Evolutionary conservation across 1,140 invertebrate species (phyloP).

Genomic region (Halictus rubicundus): DNA sequence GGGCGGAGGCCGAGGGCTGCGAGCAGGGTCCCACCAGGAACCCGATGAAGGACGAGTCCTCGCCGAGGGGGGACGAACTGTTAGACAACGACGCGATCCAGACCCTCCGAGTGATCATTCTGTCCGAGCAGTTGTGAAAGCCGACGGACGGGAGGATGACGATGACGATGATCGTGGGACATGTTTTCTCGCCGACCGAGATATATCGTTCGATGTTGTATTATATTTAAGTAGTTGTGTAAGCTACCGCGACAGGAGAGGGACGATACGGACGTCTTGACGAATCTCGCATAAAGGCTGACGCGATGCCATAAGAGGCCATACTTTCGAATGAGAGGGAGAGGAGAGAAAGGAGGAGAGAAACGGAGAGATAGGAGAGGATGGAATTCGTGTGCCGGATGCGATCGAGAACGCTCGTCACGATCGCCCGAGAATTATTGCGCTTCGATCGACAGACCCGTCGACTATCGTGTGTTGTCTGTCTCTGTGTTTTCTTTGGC

Average conservation of each 20-base stretch:
- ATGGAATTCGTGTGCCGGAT: no score
- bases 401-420: no score
- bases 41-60: constrained; percentile 69
- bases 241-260: constrained; percentile 22
- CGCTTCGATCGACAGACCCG: background rate
- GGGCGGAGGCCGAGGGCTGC: constrained; percentile 78
- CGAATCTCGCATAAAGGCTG: constrained; percentile 46
- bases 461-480: no score
- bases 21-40: constrained; percentile 72
- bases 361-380: no score
- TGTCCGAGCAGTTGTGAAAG: constrained; percentile 78
- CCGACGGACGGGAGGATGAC: background rate
- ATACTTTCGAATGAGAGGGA: constrained; percentile 32
- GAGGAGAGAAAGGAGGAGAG: background rate
- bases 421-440: no score
- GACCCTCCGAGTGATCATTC: constrained; percentile 78
- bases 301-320: constrained; percentile 67
- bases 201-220: constrained; percentile 58
- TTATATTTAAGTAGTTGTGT: constrained; percentile 66
- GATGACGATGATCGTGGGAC: no score
- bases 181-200: constrained; percentile 21
- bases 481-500: no score
- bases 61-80: constrained; percentile 69
- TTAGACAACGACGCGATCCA: constrained; percentile 77
- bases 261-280: constrained; percentile 46